Conservation (phyloP, 2,113 vertebrate species). For the Heterochromis multidens region DNA sequence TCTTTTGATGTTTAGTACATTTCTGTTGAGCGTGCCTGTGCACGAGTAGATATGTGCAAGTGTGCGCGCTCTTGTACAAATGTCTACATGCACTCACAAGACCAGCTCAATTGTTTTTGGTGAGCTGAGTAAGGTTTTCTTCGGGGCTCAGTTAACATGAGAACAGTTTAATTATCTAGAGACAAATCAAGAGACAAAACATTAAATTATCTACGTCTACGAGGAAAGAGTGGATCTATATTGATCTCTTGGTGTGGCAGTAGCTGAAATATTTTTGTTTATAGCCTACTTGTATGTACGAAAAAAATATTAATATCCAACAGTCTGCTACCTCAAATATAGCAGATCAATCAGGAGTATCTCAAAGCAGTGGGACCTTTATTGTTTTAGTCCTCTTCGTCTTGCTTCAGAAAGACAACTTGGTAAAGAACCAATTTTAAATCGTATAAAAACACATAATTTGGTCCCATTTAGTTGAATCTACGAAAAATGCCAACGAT, state of each 20-base stretch:
- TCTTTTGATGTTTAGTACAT: conserved; percentile 31
- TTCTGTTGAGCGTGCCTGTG: not conserved
- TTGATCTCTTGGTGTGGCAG: not conserved
- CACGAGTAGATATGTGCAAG: not conserved
- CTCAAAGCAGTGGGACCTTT: not conserved
- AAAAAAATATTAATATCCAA: not conserved
- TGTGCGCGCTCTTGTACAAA: not conserved
- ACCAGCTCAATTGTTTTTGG: conserved; percentile 17
- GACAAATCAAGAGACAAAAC: not conserved
- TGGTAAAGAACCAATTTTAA: not conserved
- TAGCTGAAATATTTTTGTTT: not conserved
- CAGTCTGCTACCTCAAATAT: not conserved
- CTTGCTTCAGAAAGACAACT: not conserved
- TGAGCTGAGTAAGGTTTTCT: conserved; percentile 9
- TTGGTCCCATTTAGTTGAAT: not conserved
- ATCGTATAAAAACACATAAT: not conserved
- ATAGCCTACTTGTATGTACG: not conserved
- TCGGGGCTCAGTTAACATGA: not conserved
- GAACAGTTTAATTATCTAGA: conserved; percentile 24
- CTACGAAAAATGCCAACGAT: not conserved
- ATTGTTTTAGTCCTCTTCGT: not conserved
- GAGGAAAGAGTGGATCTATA: not conserved
- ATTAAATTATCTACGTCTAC: not conserved
- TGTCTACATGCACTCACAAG: not conserved
- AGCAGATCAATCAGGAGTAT: not conserved